These are phyloP conservation scores for Chaenogobius annularis DNA, from an alignment of 2,113 vertebrate species.

Conservation along the genomic window DNA sequence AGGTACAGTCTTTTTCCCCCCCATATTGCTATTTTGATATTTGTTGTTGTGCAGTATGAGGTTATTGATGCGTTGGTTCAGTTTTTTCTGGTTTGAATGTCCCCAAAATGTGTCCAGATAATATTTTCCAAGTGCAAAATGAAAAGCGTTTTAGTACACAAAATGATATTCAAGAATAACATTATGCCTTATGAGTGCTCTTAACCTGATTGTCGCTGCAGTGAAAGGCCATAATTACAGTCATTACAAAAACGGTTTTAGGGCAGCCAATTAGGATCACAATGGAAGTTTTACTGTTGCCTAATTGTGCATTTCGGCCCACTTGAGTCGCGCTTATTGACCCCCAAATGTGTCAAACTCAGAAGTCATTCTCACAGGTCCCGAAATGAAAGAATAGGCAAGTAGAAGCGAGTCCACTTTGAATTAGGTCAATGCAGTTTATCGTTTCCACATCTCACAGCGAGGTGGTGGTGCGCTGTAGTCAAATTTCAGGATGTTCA, in stretches of 20 bases:
- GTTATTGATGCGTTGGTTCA: neutral
- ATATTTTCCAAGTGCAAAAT: neutral
- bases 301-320: conserved; percentile 25
- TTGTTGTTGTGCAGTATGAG: neutral
- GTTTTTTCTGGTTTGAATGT: neutral
- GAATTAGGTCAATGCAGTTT: conserved; percentile 7
- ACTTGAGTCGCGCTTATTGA: conserved; percentile 29
- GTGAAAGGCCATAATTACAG: conserved; percentile 32
- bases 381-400: neutral
- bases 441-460: conserved; percentile 6
- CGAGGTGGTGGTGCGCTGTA: neutral
- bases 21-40: neutral
- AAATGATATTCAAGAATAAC: neutral
- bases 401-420: neutral
- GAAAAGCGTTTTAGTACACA: neutral
- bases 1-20: neutral
- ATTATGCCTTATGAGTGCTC: neutral
- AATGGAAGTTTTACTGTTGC: conserved; percentile 43
- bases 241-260: conserved; percentile 55
- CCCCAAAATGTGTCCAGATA: neutral
- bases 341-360: conserved; percentile 21
- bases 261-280: conserved; percentile 50
- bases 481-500: conserved; percentile 13
- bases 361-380: conserved; percentile 3
- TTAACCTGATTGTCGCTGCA: conserved; percentile 8